Conservation (phyloP, 2,113 vertebrate genomes). For the Eurypyga helias region DNA sequence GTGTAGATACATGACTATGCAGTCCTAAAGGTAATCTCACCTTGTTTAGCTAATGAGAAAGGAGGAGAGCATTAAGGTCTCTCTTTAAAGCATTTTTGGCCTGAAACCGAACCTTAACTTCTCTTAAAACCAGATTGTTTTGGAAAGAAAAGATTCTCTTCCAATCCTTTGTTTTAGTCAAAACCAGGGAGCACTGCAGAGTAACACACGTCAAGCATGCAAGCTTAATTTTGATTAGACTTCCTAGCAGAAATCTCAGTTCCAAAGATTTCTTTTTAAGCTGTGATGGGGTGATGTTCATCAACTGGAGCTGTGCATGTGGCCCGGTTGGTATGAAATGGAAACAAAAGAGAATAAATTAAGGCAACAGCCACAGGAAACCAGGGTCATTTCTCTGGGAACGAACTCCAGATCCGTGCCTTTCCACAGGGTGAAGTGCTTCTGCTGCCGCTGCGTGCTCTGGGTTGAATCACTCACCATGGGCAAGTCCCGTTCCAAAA, state of each 20-base stretch:
- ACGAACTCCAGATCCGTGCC: not conserved
- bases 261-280: not conserved
- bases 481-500: not conserved
- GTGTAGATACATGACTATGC: accelerated
- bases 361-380: not conserved
- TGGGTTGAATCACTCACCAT: not conserved
- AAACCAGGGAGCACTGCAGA: not conserved
- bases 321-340: not conserved
- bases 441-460: not conserved
- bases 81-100: not conserved
- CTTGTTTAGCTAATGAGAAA: not conserved
- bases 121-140: not conserved
- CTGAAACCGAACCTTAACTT: not conserved
- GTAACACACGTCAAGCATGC: accelerated
- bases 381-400: not conserved
- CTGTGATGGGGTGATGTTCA: not conserved
- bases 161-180: not conserved
- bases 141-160: not conserved
- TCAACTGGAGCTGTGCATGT: not conserved
- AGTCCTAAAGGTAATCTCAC: not conserved
- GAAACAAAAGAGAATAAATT: not conserved
- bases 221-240: not conserved
- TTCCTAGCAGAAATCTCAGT: not conserved
- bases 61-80: not conserved
- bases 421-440: not conserved